Conservation (phyloP, 1,140 invertebrate species). For the Vollenhovia emeryi region DNA sequence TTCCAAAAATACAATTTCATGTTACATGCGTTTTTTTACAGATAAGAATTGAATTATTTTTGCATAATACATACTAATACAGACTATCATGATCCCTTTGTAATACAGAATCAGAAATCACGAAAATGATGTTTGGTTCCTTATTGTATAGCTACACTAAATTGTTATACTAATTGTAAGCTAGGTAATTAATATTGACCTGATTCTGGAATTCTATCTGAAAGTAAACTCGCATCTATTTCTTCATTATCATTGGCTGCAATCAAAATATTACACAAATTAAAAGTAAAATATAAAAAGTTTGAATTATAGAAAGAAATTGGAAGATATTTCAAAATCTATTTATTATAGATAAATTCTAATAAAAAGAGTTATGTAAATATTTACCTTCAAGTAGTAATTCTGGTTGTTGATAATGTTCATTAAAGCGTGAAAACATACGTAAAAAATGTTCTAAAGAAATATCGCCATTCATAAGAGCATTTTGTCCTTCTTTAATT, state of each 20-base stretch:
- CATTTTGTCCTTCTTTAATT: background rate
- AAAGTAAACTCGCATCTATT: conserved; percentile 3
- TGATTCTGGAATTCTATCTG: background rate
- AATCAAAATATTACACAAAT: no score
- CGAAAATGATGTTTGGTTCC: no score
- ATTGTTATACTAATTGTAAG: no score
- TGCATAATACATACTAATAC: no score
- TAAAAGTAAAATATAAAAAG: no score
- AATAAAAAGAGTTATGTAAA: background rate
- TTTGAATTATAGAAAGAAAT: background rate
- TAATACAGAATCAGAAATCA: no score
- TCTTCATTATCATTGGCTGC: background rate
- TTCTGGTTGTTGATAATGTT: background rate
- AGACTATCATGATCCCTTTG: no score
- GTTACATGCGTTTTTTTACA: no score
- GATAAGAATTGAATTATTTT: no score
- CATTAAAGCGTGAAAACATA: background rate
- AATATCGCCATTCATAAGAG: conserved; percentile 1
- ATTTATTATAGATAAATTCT: background rate
- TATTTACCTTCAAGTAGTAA: background rate
- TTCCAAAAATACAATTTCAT: no score
- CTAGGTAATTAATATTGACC: background rate
- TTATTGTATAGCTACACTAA: no score
- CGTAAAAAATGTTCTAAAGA: background rate
- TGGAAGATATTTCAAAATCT: background rate